Percentiles rank a stretch among this genome's conserved stretches.
Evolutionary conservation across 2,113 vertebrate species (phyloP).

Genomic region (Chrysochloris asiatica): DNA sequence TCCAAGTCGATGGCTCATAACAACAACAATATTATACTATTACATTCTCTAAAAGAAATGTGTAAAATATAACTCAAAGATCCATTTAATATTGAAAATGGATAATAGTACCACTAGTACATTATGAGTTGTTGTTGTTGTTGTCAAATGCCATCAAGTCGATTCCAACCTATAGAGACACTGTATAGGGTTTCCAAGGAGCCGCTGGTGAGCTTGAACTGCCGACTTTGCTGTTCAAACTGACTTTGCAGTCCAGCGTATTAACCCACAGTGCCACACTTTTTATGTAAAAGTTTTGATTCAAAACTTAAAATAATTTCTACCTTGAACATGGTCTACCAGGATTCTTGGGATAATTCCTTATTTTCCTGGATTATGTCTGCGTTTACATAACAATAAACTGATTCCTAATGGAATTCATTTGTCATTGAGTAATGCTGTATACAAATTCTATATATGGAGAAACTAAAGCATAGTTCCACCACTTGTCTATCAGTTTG

Average conservation of each 20-base stretch:
- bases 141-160: too few species aligned
- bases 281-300: slow-evolving; percentile 35
- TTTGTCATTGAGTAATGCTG: slow-evolving; percentile 49
- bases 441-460: slow-evolving; percentile 52
- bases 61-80: slow-evolving; percentile 8
- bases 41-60: background rate
- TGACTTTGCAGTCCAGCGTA: too few species aligned
- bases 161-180: too few species aligned
- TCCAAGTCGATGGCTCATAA: too few species aligned
- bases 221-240: too few species aligned
- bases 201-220: too few species aligned
- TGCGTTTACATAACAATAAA: slow-evolving; percentile 60
- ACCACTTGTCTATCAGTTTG: too few species aligned
- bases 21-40: background rate
- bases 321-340: slow-evolving; percentile 16
- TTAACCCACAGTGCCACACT: too few species aligned
- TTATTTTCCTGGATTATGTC: background rate
- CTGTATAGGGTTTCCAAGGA: too few species aligned
- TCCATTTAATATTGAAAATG: background rate
- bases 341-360: slow-evolving; percentile 36
- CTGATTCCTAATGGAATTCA: slow-evolving; percentile 57
- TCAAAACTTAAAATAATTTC: slow-evolving; percentile 51
- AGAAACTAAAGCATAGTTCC: slow-evolving; percentile 35
- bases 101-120: slow-evolving; percentile 24
- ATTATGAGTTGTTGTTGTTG: too few species aligned